phyloP scores from a whole-genome alignment of 2,113 vertebrate genomes.

The Ictalurus punctatus region DNA sequence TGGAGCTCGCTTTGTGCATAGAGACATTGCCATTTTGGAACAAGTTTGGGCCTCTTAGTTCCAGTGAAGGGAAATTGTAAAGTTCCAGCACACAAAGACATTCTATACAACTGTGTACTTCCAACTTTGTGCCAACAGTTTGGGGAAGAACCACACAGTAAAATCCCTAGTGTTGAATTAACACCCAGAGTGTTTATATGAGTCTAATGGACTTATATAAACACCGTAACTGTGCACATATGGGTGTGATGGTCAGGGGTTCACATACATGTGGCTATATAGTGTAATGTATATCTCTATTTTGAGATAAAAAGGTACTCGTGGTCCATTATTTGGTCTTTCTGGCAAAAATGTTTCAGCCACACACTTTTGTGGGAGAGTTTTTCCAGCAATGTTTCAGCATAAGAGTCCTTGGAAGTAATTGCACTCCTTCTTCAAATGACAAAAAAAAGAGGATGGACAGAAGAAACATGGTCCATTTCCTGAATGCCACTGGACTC shows the following conservation, averaged over 20 bases:
- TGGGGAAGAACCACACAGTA: neutral
- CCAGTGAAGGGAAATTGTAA: neutral
- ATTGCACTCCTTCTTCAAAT: conserved; percentile 23
- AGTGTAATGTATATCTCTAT: neutral
- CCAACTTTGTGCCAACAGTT: neutral
- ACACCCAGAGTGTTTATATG: too few relatives aligned
- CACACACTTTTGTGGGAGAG: neutral
- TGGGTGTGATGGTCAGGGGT: neutral
- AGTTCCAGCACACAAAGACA: neutral
- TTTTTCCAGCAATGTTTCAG: neutral
- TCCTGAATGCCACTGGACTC: neutral
- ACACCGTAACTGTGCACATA: too few relatives aligned
- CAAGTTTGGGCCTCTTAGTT: neutral
- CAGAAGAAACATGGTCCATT: neutral
- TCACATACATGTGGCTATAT: neutral
- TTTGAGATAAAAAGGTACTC: neutral
- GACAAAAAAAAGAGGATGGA: neutral
- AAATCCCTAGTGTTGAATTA: too few relatives aligned
- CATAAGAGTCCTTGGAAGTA: neutral
- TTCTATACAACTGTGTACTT: neutral
- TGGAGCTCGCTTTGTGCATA: neutral
- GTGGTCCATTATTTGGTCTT: neutral
- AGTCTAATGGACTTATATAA: too few relatives aligned
- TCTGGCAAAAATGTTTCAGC: neutral
- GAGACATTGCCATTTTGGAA: neutral